Percentiles rank a stretch among this genome's conserved stretches.
These are phyloP conservation scores for Girardinus metallicus DNA, from an alignment of 2,797 vertebrate genomes.

Conservation along the genomic window DNA sequence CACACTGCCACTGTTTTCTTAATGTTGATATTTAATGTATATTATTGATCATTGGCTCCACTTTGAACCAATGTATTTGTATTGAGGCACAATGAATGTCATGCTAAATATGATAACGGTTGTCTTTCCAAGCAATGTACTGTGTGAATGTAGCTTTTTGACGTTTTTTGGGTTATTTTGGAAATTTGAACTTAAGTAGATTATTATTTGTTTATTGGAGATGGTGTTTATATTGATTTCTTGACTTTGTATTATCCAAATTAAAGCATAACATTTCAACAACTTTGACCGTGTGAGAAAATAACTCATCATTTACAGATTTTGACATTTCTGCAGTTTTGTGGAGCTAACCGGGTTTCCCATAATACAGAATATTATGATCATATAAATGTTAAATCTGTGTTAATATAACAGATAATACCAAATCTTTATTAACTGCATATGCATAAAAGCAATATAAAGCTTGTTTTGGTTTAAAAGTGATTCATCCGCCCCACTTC, in stretches of 20 bases:
- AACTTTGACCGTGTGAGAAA: background rate
- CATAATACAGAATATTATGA: background rate
- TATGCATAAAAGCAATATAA: background rate
- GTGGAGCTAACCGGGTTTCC: background rate
- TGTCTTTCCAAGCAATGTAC: constrained; percentile 40
- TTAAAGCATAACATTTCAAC: background rate
- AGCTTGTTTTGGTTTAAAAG: background rate
- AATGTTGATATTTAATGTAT: constrained; percentile 18
- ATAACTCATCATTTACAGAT: background rate
- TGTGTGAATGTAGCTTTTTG: constrained; percentile 44
- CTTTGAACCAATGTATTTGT: constrained; percentile 38
- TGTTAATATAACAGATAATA: background rate
- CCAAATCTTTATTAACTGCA: background rate
- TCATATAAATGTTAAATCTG: background rate
- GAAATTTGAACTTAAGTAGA: background rate
- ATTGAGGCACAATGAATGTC: constrained; percentile 65
- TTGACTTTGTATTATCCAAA: background rate
- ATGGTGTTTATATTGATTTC: background rate
- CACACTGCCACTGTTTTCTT: constrained; percentile 16
- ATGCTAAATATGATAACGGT: constrained; percentile 43
- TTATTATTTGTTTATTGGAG: background rate
- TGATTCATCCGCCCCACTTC: background rate
- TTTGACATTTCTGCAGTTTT: background rate
- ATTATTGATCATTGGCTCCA: constrained; percentile 25
- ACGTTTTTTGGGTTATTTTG: background rate